phyloP scores from a whole-genome alignment of 2,888 invertebrate genomes.

The Leptinotarsa tumamoca region DNA sequence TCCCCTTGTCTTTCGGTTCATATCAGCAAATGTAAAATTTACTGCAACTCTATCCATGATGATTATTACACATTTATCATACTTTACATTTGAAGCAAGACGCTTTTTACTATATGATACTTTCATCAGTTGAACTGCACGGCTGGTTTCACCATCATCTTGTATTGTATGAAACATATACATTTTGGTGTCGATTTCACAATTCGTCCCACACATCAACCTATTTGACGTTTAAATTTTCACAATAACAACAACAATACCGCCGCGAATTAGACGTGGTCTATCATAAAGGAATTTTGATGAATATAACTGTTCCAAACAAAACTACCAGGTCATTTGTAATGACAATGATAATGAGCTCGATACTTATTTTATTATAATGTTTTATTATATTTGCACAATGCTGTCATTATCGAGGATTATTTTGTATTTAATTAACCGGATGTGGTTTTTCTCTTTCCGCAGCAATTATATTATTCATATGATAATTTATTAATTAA shows the following conservation, averaged over 20 bases:
- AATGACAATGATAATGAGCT: constrained; percentile 45
- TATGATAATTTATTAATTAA: constrained; percentile 52
- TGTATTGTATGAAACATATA: not conserved
- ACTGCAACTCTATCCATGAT: too few relatives aligned
- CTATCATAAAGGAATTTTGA: constrained; percentile 25
- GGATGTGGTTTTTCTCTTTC: constrained; percentile 53
- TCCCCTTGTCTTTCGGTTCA: too few relatives aligned
- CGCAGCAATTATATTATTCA: constrained; percentile 51
- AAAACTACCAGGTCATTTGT: constrained; percentile 38
- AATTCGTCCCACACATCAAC: not conserved
- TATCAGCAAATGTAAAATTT: too few relatives aligned
- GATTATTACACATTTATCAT: too few relatives aligned
- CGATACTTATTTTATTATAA: constrained; percentile 43
- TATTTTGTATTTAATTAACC: constrained; percentile 49
- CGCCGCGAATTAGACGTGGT: constrained; percentile 23
- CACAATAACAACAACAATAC: constrained; percentile 30
- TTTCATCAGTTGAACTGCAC: too few relatives aligned
- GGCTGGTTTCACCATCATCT: not conserved
- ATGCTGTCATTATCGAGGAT: constrained; percentile 46
- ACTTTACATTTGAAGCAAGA: too few relatives aligned
- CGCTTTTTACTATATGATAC: too few relatives aligned
- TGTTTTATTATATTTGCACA: constrained; percentile 48
- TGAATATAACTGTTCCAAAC: constrained; percentile 37
- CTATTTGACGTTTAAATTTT: constrained; percentile 2
- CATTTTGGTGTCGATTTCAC: not conserved